A percentile compares a stretch with the other conserved stretches of the same genome.
These are phyloP conservation scores for Ivindomyrus marchei DNA, from an alignment of 2,113 vertebrate genomes.

Conservation along the genomic window DNA sequence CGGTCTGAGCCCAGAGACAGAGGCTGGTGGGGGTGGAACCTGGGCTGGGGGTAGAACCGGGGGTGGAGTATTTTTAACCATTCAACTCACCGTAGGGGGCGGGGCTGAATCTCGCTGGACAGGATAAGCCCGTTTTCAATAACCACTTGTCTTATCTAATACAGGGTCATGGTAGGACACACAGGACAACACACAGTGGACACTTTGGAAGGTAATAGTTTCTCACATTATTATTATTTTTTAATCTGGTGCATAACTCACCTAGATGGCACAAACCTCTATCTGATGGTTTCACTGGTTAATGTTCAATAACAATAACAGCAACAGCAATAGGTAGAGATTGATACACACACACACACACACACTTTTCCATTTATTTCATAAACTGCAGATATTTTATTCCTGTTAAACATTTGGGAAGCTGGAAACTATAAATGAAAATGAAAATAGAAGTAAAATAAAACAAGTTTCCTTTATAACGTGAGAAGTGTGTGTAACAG, in stretches of 20 bases:
- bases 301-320: background rate
- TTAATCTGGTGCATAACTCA: background rate
- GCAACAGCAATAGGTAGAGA: background rate
- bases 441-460: too few species aligned
- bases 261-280: background rate
- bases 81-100: background rate
- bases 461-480: too few species aligned
- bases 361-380: background rate
- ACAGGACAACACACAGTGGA: background rate
- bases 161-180: background rate
- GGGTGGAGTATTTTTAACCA: background rate
- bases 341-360: background rate
- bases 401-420: too few species aligned
- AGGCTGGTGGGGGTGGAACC: background rate
- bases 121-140: background rate
- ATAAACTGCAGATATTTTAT: too few species aligned
- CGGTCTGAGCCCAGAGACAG: background rate
- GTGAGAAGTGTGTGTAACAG: too few species aligned
- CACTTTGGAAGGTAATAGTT: background rate
- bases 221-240: background rate
- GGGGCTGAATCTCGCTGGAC: background rate
- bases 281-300: background rate
- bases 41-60: background rate
- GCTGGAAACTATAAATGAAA: too few species aligned
- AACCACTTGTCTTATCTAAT: background rate